Evolutionary conservation across 2,797 vertebrate genomes (phyloP).

Genomic region (Myiotriccus ornatus): DNA sequence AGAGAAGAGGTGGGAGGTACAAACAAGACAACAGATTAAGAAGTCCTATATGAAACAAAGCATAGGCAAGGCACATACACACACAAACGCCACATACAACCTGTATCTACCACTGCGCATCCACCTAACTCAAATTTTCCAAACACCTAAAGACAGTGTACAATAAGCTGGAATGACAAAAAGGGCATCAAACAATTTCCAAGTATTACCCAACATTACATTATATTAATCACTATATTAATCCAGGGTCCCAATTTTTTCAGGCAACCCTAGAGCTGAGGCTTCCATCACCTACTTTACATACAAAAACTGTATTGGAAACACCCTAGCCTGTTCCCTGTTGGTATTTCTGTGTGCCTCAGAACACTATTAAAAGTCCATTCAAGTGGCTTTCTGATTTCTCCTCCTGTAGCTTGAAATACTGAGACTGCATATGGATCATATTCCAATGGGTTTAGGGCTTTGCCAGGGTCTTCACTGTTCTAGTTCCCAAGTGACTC

Average conservation of each 20-base stretch:
- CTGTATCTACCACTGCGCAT: neutral
- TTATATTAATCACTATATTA: neutral
- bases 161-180: neutral
- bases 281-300: neutral
- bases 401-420: neutral
- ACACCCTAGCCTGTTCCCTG: neutral
- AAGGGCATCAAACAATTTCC: neutral
- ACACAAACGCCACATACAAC: accelerated
- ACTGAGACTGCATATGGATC: accelerated
- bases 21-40: neutral
- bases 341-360: neutral
- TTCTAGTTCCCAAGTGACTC: neutral
- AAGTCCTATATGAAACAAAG: neutral
- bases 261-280: neutral
- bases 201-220: neutral
- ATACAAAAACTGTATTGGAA: neutral
- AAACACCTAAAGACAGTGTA: neutral
- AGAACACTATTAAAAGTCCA: neutral
- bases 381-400: neutral
- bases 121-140: neutral
- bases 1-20: neutral
- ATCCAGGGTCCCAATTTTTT: neutral
- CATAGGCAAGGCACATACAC: neutral
- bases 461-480: neutral
- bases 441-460: neutral